Evolutionary conservation across 2,888 invertebrate species (phyloP).

Genomic region (Catocala sponsa): DNA sequence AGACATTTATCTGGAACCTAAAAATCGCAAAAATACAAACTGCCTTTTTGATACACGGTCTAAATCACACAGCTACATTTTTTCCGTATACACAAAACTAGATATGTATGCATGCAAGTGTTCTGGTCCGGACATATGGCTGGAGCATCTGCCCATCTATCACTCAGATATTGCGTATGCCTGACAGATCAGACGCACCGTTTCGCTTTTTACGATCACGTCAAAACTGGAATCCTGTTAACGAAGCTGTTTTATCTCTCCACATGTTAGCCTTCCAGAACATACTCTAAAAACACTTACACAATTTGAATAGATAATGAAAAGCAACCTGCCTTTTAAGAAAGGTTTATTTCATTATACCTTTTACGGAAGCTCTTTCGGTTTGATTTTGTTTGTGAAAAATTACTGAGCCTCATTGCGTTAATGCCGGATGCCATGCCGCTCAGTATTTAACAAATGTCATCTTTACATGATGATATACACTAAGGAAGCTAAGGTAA

Average conservation of each 20-base stretch:
- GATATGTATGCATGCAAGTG: slow-evolving; percentile 57
- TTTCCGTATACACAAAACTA: slow-evolving; percentile 40
- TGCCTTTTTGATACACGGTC: not conserved
- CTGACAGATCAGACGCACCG: slow-evolving; percentile 42
- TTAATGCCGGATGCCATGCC: not conserved
- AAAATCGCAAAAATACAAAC: too few relatives aligned
- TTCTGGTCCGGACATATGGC: slow-evolving; percentile 53
- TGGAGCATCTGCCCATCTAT: slow-evolving; percentile 70
- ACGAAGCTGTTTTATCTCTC: slow-evolving; percentile 26
- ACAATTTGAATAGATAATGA: slow-evolving; percentile 16
- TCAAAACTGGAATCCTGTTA: slow-evolving; percentile 34
- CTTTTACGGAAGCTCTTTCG: slow-evolving; percentile 1
- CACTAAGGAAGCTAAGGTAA: too few relatives aligned
- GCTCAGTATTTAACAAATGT: too few relatives aligned
- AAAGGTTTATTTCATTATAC: slow-evolving; percentile 25
- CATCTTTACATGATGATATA: too few relatives aligned
- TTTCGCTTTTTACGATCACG: slow-evolving; percentile 42
- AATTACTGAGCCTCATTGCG: slow-evolving; percentile 3
- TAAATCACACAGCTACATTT: slow-evolving; percentile 5
- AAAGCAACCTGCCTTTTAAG: slow-evolving; percentile 14
- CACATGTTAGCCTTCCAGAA: slow-evolving; percentile 9
- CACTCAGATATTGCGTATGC: slow-evolving; percentile 70
- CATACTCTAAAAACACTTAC: slow-evolving; percentile 13
- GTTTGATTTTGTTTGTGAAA: slow-evolving; percentile 5
- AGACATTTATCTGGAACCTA: too few relatives aligned